Evolutionary conservation across 2,797 vertebrate genomes (phyloP).

Genomic region (Glyptemys insculpta): DNA sequence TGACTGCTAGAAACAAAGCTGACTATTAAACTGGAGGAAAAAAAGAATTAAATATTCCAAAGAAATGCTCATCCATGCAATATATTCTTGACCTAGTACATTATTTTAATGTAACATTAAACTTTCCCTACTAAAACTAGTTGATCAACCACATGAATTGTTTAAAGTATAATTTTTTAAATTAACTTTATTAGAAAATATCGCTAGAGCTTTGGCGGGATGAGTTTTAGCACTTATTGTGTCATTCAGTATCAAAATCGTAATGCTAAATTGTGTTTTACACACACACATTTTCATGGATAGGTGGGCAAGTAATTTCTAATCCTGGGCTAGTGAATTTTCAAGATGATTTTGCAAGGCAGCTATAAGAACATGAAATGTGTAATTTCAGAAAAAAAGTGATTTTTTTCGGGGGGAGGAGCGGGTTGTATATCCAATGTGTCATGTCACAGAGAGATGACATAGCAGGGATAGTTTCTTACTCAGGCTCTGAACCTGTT

Average conservation of each 20-base stretch:
- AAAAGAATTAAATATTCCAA: not conserved
- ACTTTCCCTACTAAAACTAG: slow-evolving; percentile 24
- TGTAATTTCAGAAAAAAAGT: not conserved
- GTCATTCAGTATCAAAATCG: not conserved
- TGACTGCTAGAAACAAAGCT: not conserved
- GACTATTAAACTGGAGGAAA: not conserved
- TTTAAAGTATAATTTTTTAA: slow-evolving; percentile 51
- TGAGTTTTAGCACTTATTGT: slow-evolving; percentile 36
- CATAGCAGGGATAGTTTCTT: not conserved
- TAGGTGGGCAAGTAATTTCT: not conserved
- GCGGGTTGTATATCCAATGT: not conserved
- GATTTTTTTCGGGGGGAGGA: not conserved
- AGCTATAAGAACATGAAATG: not conserved
- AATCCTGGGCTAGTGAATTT: not conserved
- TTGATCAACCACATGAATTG: not conserved
- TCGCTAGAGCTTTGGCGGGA: slow-evolving; percentile 44
- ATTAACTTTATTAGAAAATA: slow-evolving; percentile 49
- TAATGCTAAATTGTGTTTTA: not conserved
- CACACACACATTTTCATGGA: not conserved
- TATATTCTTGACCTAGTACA: slow-evolving; percentile 9
- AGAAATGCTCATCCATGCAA: not conserved
- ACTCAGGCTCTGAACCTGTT: not conserved
- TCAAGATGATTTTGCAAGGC: not conserved
- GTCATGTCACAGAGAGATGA: not conserved
- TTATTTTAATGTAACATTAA: slow-evolving; percentile 45